These are phyloP conservation scores for Spizella passerina DNA, from an alignment of 2,797 vertebrate species.

Conservation along the genomic window DNA sequence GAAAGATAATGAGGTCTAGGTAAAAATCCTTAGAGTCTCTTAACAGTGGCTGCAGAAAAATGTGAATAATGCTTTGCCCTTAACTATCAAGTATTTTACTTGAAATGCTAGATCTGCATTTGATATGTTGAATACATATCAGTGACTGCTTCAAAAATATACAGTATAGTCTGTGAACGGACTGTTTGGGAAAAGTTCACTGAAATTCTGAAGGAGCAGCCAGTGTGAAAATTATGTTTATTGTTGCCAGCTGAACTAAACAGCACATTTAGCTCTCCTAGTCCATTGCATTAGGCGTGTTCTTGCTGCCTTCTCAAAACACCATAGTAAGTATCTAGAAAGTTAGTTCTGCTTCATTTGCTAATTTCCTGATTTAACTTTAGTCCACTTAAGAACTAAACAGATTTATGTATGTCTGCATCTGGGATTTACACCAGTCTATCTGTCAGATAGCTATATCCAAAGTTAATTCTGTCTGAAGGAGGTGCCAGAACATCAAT, in stretches of 20 bases:
- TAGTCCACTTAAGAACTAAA: background rate
- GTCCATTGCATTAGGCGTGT: background rate
- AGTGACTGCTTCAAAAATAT: background rate
- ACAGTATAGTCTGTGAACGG: background rate
- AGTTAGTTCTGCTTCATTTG: background rate
- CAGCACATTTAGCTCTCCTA: background rate
- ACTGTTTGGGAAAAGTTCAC: background rate
- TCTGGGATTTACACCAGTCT: background rate
- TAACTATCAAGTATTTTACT: background rate
- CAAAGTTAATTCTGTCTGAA: slow-evolving; percentile 4
- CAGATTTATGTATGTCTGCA: background rate
- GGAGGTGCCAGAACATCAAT: slow-evolving; percentile 43
- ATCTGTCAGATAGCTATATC: background rate
- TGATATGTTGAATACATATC: background rate
- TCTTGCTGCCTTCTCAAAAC: background rate
- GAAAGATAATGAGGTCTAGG: background rate
- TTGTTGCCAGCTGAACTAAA: background rate
- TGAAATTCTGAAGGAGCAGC: background rate
- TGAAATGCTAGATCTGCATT: background rate
- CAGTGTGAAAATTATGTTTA: background rate
- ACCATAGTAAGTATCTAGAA: background rate
- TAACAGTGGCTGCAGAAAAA: background rate
- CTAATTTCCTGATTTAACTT: background rate
- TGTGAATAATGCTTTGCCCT: background rate
- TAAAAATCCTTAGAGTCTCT: background rate